Evolutionary conservation across 2,888 invertebrate genomes (phyloP).

Genomic region (Metalampra italica): DNA sequence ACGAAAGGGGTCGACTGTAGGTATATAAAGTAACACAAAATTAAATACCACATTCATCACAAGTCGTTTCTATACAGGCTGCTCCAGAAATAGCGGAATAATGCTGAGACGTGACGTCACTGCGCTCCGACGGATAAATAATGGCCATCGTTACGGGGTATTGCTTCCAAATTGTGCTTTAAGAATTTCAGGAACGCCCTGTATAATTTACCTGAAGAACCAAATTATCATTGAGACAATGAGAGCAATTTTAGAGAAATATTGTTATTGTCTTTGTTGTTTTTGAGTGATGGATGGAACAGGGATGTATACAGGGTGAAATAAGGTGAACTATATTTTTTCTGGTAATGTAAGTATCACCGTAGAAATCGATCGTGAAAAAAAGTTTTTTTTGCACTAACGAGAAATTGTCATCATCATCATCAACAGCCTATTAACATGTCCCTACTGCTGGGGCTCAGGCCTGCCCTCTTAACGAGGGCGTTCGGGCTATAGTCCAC

Average conservation of each 20-base stretch:
- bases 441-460: too few relatives aligned
- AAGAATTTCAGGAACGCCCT: neutral
- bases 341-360: too few relatives aligned
- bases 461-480: too few relatives aligned
- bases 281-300: too few relatives aligned
- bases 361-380: too few relatives aligned
- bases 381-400: too few relatives aligned
- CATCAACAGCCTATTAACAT: too few relatives aligned
- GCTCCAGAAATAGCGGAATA: neutral
- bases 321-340: too few relatives aligned
- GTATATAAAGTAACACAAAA: neutral
- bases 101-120: neutral
- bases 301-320: too few relatives aligned
- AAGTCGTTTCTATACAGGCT: neutral
- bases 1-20: too few relatives aligned
- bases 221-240: neutral
- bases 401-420: too few relatives aligned
- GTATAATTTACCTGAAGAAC: neutral
- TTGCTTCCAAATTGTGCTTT: neutral
- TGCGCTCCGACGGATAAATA: neutral
- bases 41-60: neutral
- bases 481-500: too few relatives aligned
- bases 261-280: neutral
- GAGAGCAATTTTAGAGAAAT: neutral
- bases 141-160: neutral